Percentiles rank a stretch among this genome's conserved stretches.
Evolutionary conservation across 2,113 vertebrate species (phyloP).

Genomic region (Candoia aspera): DNA sequence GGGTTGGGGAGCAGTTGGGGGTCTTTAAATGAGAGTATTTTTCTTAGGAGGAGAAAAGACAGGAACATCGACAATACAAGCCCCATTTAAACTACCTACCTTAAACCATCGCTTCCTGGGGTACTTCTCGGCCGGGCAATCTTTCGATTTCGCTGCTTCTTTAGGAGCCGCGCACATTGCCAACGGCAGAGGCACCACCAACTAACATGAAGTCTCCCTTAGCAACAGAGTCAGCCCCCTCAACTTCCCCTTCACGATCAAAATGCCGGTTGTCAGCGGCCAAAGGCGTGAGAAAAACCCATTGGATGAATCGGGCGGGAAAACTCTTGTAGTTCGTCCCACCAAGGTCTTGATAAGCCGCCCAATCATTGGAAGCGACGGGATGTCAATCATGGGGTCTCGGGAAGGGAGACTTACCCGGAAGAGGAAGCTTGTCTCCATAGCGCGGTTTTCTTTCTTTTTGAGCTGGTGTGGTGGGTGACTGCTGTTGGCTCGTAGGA

Average conservation of each 20-base stretch:
- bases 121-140: neutral
- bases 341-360: neutral
- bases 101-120: neutral
- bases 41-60: neutral
- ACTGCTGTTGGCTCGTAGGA: neutral
- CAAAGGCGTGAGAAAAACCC: accelerated
- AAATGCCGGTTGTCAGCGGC: slow-evolving; percentile 46
- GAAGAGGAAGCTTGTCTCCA: neutral
- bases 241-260: neutral
- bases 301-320: neutral
- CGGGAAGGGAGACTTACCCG: neutral
- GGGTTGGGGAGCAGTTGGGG: neutral
- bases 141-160: too few relatives aligned
- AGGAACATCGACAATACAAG: neutral
- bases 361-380: neutral
- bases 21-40: neutral
- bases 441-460: too few relatives aligned
- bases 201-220: accelerated
- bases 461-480: neutral
- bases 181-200: accelerated
- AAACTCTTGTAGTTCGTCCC: accelerated
- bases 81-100: neutral
- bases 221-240: neutral
- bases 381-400: neutral
- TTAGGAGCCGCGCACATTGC: neutral